Conservation (phyloP, 2,797 vertebrate species). For the Presbytis comata region DNA sequence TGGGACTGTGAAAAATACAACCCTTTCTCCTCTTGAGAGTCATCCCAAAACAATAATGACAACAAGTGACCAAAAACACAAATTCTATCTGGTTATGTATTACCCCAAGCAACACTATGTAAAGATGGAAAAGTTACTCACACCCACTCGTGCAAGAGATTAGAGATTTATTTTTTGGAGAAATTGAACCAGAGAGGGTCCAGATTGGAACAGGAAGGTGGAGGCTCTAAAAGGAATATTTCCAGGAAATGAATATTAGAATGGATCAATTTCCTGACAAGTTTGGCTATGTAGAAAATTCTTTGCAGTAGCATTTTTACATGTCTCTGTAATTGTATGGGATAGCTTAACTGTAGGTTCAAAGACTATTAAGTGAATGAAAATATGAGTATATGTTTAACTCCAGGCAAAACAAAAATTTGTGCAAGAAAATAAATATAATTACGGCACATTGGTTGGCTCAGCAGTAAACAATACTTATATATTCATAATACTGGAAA, state of each 20-base stretch:
- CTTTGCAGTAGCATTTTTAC: background rate
- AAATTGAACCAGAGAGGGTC: background rate
- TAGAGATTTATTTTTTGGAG: background rate
- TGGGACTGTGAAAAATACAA: background rate
- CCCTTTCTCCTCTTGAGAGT: background rate
- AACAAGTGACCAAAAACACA: background rate
- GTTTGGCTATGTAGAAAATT: background rate
- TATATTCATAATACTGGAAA: background rate
- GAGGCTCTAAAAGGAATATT: background rate
- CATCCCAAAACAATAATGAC: background rate
- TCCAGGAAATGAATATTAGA: constrained; percentile 10
- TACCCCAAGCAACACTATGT: background rate
- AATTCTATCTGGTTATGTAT: background rate
- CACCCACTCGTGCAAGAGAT: background rate
- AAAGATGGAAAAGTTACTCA: background rate
- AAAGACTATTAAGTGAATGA: constrained; percentile 31
- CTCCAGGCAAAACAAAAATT: constrained; percentile 33
- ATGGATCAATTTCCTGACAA: background rate
- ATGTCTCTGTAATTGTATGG: background rate
- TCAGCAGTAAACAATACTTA: constrained; percentile 16
- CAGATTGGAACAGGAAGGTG: background rate
- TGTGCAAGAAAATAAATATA: constrained; percentile 39
- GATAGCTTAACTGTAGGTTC: background rate
- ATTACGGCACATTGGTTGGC: background rate
- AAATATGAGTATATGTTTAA: constrained; percentile 32